These are phyloP conservation scores for Muscidifurax raptorellus DNA, from an alignment of 1,140 invertebrate genomes.

Conservation along the genomic window DNA sequence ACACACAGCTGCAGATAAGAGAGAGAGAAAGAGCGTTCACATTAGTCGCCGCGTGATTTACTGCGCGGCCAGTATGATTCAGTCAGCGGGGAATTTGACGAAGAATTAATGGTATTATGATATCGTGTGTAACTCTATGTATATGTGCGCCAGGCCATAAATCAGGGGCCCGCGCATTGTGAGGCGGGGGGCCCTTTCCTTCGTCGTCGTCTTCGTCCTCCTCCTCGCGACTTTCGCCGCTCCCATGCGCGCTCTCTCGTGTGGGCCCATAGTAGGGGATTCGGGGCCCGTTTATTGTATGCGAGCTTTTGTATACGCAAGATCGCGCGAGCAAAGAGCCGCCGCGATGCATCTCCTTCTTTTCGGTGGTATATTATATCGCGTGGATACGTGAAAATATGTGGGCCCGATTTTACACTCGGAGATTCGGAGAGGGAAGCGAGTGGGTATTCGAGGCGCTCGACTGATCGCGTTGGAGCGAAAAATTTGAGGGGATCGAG, in stretches of 20 bases:
- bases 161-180: constrained; percentile 73
- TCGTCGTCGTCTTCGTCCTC: constrained; percentile 10
- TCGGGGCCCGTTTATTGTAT: background rate
- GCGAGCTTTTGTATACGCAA: constrained; percentile 32
- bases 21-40: constrained; percentile 71
- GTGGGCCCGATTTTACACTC: constrained; percentile 14
- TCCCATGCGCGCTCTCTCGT: background rate
- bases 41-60: constrained; percentile 75
- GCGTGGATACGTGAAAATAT: background rate
- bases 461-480: constrained; percentile 23
- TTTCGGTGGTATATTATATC: no score
- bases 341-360: no score
- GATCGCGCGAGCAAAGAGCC: no score
- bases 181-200: constrained; percentile 58
- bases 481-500: constrained; percentile 19
- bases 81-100: constrained; percentile 76
- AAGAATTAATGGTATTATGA: constrained; percentile 77
- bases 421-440: background rate
- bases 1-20: constrained; percentile 25
- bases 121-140: constrained; percentile 75
- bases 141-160: constrained; percentile 73
- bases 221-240: constrained; percentile 8
- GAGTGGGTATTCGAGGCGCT: no score
- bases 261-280: background rate
- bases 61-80: constrained; percentile 74